Percentiles rank a stretch among this genome's conserved stretches.
phyloP scores from a whole-genome alignment of 2,797 vertebrate genomes.

The Glossophaga mutica region DNA sequence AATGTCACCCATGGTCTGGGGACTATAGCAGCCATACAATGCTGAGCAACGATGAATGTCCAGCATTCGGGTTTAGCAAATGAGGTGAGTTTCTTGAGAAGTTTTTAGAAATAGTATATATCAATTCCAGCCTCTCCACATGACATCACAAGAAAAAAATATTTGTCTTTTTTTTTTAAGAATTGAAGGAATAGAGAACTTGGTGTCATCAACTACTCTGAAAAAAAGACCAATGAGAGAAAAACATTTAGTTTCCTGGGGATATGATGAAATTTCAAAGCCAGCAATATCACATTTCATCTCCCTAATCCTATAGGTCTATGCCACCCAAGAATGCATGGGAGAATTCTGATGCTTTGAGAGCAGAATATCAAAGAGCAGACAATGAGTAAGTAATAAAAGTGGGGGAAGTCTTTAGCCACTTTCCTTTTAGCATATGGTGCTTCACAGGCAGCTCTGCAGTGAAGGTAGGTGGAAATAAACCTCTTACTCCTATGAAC shows the following conservation, averaged over 20 bases:
- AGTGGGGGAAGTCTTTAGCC: background rate
- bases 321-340: background rate
- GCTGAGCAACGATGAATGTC: background rate
- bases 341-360: conserved; percentile 36
- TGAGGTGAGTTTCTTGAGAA: background rate
- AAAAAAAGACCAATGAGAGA: background rate
- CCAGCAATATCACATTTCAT: background rate
- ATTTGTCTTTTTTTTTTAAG: background rate
- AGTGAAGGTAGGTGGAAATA: conserved; percentile 61
- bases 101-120: conserved; percentile 6
- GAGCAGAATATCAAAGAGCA: conserved; percentile 56
- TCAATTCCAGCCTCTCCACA: background rate
- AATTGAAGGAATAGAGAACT: conserved; percentile 28
- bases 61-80: background rate
- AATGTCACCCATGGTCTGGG: background rate
- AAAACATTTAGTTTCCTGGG: conserved; percentile 34
- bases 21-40: background rate
- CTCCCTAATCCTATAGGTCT: background rate
- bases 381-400: conserved; percentile 50
- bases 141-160: background rate
- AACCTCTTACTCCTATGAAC: conserved; percentile 65
- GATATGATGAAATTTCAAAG: conserved; percentile 49
- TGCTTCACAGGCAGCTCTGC: background rate
- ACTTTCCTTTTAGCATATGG: background rate
- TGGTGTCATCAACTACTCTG: background rate